Evolutionary conservation across 2,113 vertebrate species (phyloP), one percentile per base, ranked within the genome.

Genomic region (Colinus virginianus): DNA sequence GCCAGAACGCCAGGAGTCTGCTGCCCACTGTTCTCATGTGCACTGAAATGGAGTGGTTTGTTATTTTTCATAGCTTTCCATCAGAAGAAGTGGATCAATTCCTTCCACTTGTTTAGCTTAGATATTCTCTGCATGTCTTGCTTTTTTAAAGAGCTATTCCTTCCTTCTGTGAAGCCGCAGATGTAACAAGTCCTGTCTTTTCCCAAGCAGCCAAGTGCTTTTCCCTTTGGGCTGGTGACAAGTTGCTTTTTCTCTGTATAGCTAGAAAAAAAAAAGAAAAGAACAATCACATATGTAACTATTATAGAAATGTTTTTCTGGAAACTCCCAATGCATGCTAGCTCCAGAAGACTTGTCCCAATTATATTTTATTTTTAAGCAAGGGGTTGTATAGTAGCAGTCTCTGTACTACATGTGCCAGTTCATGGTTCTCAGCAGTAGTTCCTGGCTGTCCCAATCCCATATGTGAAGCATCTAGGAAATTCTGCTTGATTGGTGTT

Each of bases 211-310:
- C 80, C 90, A 84, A 90, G 64, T 84, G 81, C 93, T 92, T 92
- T 89, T 94, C 71, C 81, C 76, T 77, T 87, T 90, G 82, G 78
- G 78, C 51, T 92, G 56, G 46, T 89, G 95, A 94, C 84, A 85
- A 93, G 56, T 55, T 66, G n/a, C 32, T 95, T 76, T 88, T 89
- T 69, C 58, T 92, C 81, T 78, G 34, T 82, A 53, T 19, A 95
- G 85, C 64, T 34, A 34, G 61, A 6, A 26, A 56, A 56, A 58
- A 56, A 56, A 56, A 38, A 38, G 70, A 88, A 92, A 96, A 89
- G 94, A 93, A 79, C 92, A 96, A 90, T 96, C 87, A 32, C 87
- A 64, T 89, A 92, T 93, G 63, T 76, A 96, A 59, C 78, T 67
- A 79, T 69, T 88, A 72, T 49, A 79, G 84, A 89, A 88, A 58